Conservation (phyloP, 2,113 vertebrate genomes). For the Chionodraco myersi region DNA sequence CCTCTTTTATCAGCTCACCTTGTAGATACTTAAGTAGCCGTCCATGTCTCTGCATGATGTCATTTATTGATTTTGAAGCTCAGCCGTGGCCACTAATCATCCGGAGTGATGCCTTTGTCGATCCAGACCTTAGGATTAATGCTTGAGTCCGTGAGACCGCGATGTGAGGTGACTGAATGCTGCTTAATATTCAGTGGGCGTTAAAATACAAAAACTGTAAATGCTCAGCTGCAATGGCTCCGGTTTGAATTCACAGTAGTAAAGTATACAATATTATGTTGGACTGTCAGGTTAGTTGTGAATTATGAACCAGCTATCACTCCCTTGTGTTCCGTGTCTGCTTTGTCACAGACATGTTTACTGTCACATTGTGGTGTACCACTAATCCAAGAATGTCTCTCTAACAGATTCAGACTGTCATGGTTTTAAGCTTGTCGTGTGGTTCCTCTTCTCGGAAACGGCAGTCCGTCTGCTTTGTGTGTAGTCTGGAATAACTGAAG, state of each 20-base stretch:
- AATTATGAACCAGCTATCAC: too few species aligned
- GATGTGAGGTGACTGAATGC: slow-evolving; percentile 50
- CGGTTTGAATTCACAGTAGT: neutral
- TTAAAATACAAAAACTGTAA: slow-evolving; percentile 26
- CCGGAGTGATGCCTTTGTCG: slow-evolving; percentile 57
- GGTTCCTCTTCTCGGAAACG: slow-evolving; percentile 37
- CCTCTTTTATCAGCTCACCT: slow-evolving; percentile 20
- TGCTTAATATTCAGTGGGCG: slow-evolving; percentile 20
- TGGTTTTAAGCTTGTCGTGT: slow-evolving; percentile 30
- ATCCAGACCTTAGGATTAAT: slow-evolving; percentile 57
- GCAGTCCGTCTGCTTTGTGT: neutral
- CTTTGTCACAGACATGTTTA: neutral
- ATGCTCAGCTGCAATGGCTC: neutral
- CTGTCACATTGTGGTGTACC: slow-evolving; percentile 25
- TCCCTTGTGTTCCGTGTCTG: neutral
- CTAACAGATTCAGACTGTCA: slow-evolving; percentile 1
- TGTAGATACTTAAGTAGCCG: slow-evolving; percentile 22
- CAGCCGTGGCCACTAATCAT: slow-evolving; percentile 61
- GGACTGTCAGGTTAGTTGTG: too few species aligned
- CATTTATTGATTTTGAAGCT: slow-evolving; percentile 73
- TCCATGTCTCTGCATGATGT: slow-evolving; percentile 56
- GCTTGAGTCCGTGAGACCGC: slow-evolving; percentile 33
- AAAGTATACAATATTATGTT: too few species aligned
- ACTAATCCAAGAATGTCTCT: slow-evolving; percentile 16
- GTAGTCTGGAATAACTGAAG: neutral